Base-by-base conservation (phyloP, 2,797 vertebrate species). In the Rhodeus uyekii region DNA sequence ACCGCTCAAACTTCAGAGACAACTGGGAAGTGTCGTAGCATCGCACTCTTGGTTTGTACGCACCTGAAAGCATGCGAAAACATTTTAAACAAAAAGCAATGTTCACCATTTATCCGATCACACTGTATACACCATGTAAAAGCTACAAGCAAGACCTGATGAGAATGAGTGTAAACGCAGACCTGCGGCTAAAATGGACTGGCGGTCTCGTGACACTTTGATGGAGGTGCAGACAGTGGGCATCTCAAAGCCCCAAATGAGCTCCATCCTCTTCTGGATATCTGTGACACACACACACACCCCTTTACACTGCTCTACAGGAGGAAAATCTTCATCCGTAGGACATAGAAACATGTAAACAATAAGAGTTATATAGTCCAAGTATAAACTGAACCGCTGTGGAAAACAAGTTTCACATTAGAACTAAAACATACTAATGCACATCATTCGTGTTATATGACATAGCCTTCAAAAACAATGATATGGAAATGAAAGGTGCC, bases 161-260 rank as follows among this genome's bases (percentile, higher is more conserved):
- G n/a, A n/a, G n/a, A n/a, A n/a, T n/a, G n/a, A n/a, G n/a, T n/a
- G n/a, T 29, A 18, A 44, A 42, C 1, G 7, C 91, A 92, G 86
- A 99, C 97, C 98, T 85, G 97, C 93, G 87, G 98, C 97, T 87
- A 99, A 91, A 90, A 99, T 91, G 88, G 96, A 99, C 86, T 99
- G 98, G 58, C 97, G 98, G 83, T 99, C 98, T 87, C 94, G 94
- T 19, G 98, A 98, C 68, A 98, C 97, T 89, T 95, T 97, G 88
- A 99, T 94, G 67, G 96, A 97, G 69, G 95, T 97, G 90, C 96
- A 95, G 85, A 99, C 93, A 0, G 98, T 98, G 63, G 98, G 98
- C 98, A 99, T 99, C 89, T 98, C 97, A 92, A 99, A 99, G 88
- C 99, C 98, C 88, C 99, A 98, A 90, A 99, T 98, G 84, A 99